Evolutionary conservation across 53 echinoderm and acorn worm species (phyloP).

Genomic region (Astropecten irregularis): DNA sequence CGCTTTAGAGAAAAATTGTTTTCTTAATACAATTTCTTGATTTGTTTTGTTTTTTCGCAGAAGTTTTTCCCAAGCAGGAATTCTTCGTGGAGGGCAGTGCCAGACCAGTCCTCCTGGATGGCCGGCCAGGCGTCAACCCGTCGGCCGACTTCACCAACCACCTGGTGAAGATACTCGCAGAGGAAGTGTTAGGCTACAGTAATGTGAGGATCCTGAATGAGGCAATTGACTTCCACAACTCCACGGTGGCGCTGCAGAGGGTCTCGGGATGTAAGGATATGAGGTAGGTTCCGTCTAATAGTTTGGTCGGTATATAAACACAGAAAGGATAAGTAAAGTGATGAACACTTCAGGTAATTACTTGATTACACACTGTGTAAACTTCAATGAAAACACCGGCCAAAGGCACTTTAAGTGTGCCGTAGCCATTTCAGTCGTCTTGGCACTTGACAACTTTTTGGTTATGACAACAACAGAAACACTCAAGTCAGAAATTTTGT

Average conservation of each 20-base stretch:
- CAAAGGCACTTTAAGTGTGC: too few species aligned
- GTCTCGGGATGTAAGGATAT: constrained; percentile 56
- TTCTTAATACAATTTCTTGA: too few species aligned
- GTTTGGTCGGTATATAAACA: not conserved
- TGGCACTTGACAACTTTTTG: too few species aligned
- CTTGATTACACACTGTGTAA: too few species aligned
- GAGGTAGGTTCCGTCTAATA: constrained; percentile 32
- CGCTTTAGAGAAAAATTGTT: too few species aligned
- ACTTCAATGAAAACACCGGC: too few species aligned
- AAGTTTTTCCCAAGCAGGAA: constrained; percentile 53
- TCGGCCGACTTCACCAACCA: constrained; percentile 64
- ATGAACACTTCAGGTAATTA: too few species aligned
- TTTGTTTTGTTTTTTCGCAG: too few species aligned
- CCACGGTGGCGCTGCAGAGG: constrained; percentile 52
- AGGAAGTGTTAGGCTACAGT: constrained; percentile 67
- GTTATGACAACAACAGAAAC: too few species aligned
- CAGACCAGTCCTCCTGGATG: constrained; percentile 64
- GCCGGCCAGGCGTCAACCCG: constrained; percentile 56
- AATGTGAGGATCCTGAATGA: constrained; percentile 48
- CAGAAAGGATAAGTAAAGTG: too few species aligned
- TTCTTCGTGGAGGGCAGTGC: constrained; percentile 57
- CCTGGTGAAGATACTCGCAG: constrained; percentile 53
- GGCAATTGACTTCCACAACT: constrained; percentile 28
- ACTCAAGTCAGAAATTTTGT: too few species aligned
- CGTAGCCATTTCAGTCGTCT: too few species aligned